Evolutionary conservation across 2,113 vertebrate genomes (phyloP), one percentile per base, ranked within the genome.

Genomic region (Oreamnos americanus): DNA sequence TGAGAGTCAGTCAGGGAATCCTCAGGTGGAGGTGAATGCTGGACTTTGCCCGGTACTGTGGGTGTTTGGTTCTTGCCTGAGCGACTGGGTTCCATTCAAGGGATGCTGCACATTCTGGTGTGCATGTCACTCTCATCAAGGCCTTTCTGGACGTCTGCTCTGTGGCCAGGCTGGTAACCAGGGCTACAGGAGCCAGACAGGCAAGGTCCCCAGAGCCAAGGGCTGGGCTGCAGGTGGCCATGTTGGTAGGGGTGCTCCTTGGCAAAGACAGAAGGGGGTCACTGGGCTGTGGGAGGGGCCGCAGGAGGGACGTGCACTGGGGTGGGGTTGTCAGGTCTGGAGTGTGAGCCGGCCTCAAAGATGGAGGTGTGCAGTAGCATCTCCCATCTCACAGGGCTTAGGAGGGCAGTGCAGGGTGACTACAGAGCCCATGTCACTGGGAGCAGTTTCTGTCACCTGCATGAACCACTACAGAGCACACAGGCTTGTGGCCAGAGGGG

Each of bases 1-100:
- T 30, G 57, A 87, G 36, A 47, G 2, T 33, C 16, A 6, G 0
- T 57, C 25, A 33, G 53, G 4, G 45, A 49, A 78, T 45, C 62
- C 36, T 78, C n/a, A n/a, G 58, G 60, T 6, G 6, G 62, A 47
- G 15, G 39, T 5, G 6, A 45, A 49, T 21, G 43, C 13, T 16
- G 21, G 15, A 8, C 11, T 14, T 5, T 2, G n/a, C 21, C 76
- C 1, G 0, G 15, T 28, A 7, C 47, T 14, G 19, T 53, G 84
- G 21, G 26, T 45, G 10, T 49, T 36, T 49, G 21, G 16, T 23
- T 45, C 76, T 9, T 57, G 17, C 10, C 57, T 9, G 57, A 79
- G 71, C 2, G 14, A 16, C 55, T 3, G 19, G 51, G 21, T 53
- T 88, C 30, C n/a, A 8, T 71, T 81, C 28, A 47, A 39, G 39